Conservation (phyloP, 2,797 vertebrate genomes). For the Microcaecilia unicolor region DNA sequence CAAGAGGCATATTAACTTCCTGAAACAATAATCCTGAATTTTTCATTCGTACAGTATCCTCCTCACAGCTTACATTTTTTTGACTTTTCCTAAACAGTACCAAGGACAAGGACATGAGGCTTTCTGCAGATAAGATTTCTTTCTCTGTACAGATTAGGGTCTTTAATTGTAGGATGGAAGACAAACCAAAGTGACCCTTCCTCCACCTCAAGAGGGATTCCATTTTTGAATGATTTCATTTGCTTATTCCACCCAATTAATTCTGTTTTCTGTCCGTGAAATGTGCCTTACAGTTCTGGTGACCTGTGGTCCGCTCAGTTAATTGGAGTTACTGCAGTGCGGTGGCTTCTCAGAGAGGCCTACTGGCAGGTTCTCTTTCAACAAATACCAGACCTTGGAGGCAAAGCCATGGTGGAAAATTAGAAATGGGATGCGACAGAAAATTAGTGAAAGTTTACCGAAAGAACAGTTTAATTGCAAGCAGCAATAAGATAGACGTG, state of each 20-base stretch:
- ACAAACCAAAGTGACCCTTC: background rate
- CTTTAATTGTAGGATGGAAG: slow-evolving; percentile 5
- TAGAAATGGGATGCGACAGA: background rate
- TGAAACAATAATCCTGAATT: too few relatives aligned
- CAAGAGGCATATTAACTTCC: too few relatives aligned
- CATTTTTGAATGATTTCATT: slow-evolving; percentile 16
- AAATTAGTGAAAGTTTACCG: background rate
- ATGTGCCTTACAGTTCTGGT: slow-evolving; percentile 5
- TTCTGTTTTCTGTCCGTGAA: slow-evolving; percentile 9
- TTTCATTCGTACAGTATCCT: too few relatives aligned
- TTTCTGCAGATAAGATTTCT: too few relatives aligned
- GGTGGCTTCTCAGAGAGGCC: slow-evolving; percentile 1
- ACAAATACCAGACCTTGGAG: slow-evolving; percentile 2
- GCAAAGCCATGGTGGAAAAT: slow-evolving; percentile 1
- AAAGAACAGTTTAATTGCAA: slow-evolving; percentile 7
- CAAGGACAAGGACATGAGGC: too few relatives aligned
- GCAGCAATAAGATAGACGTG: slow-evolving; percentile 1
- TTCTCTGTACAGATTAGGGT: slow-evolving; percentile 8
- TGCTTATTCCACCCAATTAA: slow-evolving; percentile 24
- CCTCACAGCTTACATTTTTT: too few relatives aligned
- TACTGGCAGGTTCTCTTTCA: slow-evolving; percentile 6
- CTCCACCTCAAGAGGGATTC: slow-evolving; percentile 7
- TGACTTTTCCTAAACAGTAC: slow-evolving; percentile 2
- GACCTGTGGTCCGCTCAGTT: slow-evolving; percentile 17
- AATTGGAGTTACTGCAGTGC: slow-evolving; percentile 6